Base-by-base conservation (phyloP, 2,113 vertebrate species). In the Pedetes capensis region DNA sequence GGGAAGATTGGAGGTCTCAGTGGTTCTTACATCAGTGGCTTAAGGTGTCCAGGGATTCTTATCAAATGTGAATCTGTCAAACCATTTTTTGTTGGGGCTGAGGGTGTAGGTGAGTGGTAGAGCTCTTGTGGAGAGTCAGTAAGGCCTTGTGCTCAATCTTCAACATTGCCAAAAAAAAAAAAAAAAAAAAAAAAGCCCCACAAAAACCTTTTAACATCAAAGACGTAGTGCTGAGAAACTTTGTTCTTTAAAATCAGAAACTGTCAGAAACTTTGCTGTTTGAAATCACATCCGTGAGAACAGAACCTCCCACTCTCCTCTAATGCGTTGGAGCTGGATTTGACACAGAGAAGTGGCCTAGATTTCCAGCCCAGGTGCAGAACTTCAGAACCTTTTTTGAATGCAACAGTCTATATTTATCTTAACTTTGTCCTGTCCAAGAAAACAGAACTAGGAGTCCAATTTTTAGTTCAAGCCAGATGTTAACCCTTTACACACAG, bases 331-430 rank as follows among this genome's bases (percentile, higher is more conserved):
- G 51, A 75, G 80, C 51, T 85, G 57, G 42, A 57, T 93, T 59
- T 53, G 44, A 63, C 25, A n/a, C 17, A n/a, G 68, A 94, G 82
- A 84, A 85, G 32, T 53, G 66, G 83, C 61, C 18, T 72, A n/a
- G 87, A 79, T 79, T 91, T 75, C 55, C 37, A 49, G 8, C 23
- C 27, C 82, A 76, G 78, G 59, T 64, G 59, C 82, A 89, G 55
- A 93, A 83, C 22, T 85, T 93, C 96, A 51, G 66, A 78, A 51
- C 25, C 11, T 63, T 93, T 71, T 55, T 47, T 42, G 17, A 64
- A 84, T 5, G 23, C 16, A 59, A 37, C 11, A 42, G 39, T 81
- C 68, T 80, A 49, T 74, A 80, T 87, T 63, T 90, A 87, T 93
- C 61, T 91, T 83, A 82, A 93, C 84, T 68, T 75, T 39, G 49